Evolutionary conservation across 2,888 invertebrate species (phyloP).

Genomic region (Malthinus seriepunctatus): DNA sequence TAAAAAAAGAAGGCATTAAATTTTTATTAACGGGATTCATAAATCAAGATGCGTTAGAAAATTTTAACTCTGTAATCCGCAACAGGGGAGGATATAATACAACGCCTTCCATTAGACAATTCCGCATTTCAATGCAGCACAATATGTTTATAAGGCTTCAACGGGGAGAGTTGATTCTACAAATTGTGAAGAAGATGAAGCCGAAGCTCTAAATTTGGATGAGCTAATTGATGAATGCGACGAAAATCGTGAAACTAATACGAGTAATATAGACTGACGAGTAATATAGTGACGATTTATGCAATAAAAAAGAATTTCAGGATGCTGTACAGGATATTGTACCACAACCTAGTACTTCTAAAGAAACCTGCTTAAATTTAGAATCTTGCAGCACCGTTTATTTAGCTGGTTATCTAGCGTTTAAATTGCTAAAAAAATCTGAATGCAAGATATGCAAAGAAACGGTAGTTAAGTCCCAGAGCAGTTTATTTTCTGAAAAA

Average conservation of each 20-base stretch:
- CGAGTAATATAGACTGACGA: no score
- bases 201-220: slow-evolving; percentile 11
- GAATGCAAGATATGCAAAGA: neutral
- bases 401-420: neutral
- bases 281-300: no score
- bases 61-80: slow-evolving; percentile 32
- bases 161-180: slow-evolving; percentile 15
- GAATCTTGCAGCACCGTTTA: neutral
- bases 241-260: neutral
- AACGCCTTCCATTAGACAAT: slow-evolving; percentile 28
- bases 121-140: slow-evolving; percentile 28
- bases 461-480: neutral
- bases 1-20: slow-evolving; percentile 21
- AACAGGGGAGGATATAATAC: slow-evolving; percentile 33
- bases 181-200: slow-evolving; percentile 26
- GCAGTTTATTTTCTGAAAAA: neutral
- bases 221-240: neutral
- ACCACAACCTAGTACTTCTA: neutral
- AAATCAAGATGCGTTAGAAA: slow-evolving; percentile 38
- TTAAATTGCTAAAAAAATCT: neutral
- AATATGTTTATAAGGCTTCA: slow-evolving; percentile 26
- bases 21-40: slow-evolving; percentile 24
- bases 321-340: neutral
- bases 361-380: neutral
- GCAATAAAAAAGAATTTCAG: neutral